A percentile compares a stretch with the other conserved stretches of the same genome.
Conservation (phyloP, 2,113 vertebrate genomes). For the Istiophorus platypterus region DNA sequence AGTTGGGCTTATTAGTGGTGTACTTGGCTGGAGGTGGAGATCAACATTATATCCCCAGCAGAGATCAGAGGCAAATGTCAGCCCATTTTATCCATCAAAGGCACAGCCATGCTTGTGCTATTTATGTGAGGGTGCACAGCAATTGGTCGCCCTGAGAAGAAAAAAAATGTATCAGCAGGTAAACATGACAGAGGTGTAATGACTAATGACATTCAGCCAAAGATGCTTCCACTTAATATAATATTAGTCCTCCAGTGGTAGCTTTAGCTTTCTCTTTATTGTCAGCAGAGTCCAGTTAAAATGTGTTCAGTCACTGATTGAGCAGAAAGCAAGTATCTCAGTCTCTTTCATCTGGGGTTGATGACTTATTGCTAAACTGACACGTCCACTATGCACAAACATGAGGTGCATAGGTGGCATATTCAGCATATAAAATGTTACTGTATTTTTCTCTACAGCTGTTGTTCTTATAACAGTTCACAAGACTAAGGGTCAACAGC, state of each 20-base stretch:
- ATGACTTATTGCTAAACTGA: constrained; percentile 9
- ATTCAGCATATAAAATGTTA: neutral
- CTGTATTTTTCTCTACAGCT: neutral
- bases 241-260: neutral
- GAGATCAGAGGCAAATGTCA: constrained; percentile 83
- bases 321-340: constrained; percentile 3
- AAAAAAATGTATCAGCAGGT: constrained; percentile 33
- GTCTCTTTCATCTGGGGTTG: constrained; percentile 9
- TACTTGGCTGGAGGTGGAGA: constrained; percentile 58
- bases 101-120: constrained; percentile 65
- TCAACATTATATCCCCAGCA: constrained; percentile 67
- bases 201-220: constrained; percentile 35
- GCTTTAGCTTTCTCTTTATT: constrained; percentile 21
- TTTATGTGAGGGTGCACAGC: constrained; percentile 63
- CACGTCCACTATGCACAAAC: constrained; percentile 25
- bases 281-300: constrained; percentile 23
- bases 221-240: constrained; percentile 20
- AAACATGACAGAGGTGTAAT: constrained; percentile 48
- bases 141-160: constrained; percentile 42
- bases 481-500: neutral
- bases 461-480: neutral
- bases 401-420: constrained; percentile 5
- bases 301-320: constrained; percentile 17
- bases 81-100: constrained; percentile 77
- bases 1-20: constrained; percentile 48